Evolutionary conservation across 2,888 invertebrate genomes (phyloP).

Genomic region (Cantharis rufa): DNA sequence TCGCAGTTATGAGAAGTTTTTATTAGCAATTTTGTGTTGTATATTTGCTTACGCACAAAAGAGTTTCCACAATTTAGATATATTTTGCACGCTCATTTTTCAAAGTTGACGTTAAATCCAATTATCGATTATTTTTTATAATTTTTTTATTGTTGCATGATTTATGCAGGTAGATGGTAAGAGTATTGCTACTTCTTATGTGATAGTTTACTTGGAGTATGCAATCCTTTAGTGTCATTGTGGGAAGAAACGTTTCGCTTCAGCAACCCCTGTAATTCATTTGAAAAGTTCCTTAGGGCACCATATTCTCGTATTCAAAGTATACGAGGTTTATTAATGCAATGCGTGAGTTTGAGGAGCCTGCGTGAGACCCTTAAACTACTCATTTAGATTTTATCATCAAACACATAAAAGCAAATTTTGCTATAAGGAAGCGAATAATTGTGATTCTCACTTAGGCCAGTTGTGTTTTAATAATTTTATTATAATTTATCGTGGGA

Average conservation of each 20-base stretch:
- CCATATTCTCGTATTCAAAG: conserved; percentile 30
- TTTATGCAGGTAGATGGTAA: background rate
- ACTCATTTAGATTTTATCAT: conserved; percentile 33
- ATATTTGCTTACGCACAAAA: background rate
- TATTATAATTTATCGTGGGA: conserved; percentile 15
- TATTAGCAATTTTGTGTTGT: background rate
- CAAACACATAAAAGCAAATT: conserved; percentile 23
- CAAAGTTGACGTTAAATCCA: background rate
- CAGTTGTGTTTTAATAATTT: conserved; percentile 11
- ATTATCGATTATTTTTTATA: background rate
- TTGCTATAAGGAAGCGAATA: conserved; percentile 21
- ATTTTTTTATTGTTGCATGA: background rate
- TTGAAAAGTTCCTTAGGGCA: conserved; percentile 23
- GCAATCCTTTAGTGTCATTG: conserved; percentile 22
- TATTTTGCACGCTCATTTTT: background rate
- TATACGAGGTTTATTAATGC: conserved; percentile 30
- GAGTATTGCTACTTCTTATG: background rate
- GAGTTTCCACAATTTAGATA: background rate
- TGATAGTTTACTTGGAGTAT: conserved; percentile 18
- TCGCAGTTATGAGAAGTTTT: background rate
- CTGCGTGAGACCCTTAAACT: conserved; percentile 29
- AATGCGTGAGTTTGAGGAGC: conserved; percentile 29
- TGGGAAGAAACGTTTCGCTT: conserved; percentile 11
- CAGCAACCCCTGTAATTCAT: conserved; percentile 24
- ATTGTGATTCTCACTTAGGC: conserved; percentile 27